These are phyloP conservation scores for Melanerpes aurifrons DNA, from an alignment of 2,113 vertebrate genomes.

Conservation along the genomic window DNA sequence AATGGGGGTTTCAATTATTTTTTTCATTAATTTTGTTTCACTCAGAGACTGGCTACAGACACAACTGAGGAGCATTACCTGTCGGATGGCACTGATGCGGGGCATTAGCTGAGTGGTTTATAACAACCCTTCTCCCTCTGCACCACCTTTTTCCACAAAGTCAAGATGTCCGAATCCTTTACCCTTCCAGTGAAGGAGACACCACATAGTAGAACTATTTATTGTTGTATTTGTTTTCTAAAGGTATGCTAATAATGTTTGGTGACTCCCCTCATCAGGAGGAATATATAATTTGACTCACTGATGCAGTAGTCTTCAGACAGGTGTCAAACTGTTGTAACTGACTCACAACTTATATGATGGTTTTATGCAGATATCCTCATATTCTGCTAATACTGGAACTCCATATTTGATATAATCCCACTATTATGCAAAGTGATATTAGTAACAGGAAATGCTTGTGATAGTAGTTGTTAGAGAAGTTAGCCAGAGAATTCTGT, in stretches of 20 bases:
- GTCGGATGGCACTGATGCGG: neutral
- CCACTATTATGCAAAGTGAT: neutral
- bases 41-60: neutral
- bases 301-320: neutral
- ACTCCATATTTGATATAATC: neutral
- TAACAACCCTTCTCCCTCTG: neutral
- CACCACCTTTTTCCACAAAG: neutral
- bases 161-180: neutral
- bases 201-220: neutral
- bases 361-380: neutral
- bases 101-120: neutral
- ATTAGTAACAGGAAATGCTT: conserved; percentile 7
- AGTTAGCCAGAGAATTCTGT: no score
- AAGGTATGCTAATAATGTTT: accelerated
- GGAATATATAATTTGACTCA: neutral
- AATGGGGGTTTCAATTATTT: neutral
- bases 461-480: no score
- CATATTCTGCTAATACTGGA: neutral
- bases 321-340: neutral
- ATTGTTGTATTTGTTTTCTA: neutral
- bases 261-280: neutral
- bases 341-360: neutral
- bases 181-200: neutral
- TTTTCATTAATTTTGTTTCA: neutral
- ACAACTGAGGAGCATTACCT: neutral